Percentiles rank a stretch among this genome's conserved stretches.
These are phyloP conservation scores for Macquaria australasica DNA, from an alignment of 2,113 vertebrate genomes.

Conservation along the genomic window DNA sequence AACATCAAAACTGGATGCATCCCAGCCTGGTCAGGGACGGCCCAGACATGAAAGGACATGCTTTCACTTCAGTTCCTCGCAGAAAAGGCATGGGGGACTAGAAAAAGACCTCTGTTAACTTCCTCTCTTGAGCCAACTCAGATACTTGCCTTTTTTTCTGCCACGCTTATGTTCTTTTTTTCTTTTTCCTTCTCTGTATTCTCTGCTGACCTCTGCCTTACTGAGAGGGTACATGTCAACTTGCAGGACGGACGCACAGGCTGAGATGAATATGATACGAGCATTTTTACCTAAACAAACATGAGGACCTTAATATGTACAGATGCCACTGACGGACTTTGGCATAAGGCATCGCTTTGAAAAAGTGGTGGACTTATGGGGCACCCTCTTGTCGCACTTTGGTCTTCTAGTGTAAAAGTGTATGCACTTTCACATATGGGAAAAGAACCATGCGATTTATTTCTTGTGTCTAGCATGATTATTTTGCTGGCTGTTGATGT, in stretches of 20 bases:
- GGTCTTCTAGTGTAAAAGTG: slow-evolving; percentile 75
- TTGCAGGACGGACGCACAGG: slow-evolving; percentile 54
- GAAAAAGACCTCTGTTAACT: slow-evolving; percentile 58
- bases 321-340: slow-evolving; percentile 56
- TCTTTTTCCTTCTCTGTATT: slow-evolving; percentile 59
- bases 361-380: slow-evolving; percentile 54
- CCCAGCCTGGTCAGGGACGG: slow-evolving; percentile 51
- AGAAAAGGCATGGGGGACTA: slow-evolving; percentile 56
- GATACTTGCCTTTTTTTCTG: slow-evolving; percentile 74
- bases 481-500: slow-evolving; percentile 73
- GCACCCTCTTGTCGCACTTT: slow-evolving; percentile 71
- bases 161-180: slow-evolving; percentile 38
- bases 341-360: slow-evolving; percentile 39
- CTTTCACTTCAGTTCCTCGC: slow-evolving; percentile 42
- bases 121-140: slow-evolving; percentile 70
- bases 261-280: slow-evolving; percentile 42
- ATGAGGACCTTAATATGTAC: slow-evolving; percentile 72
- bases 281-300: slow-evolving; percentile 57
- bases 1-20: slow-evolving; percentile 62
- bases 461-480: slow-evolving; percentile 77
- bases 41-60: slow-evolving; percentile 55
- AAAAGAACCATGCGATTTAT: slow-evolving; percentile 64
- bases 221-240: slow-evolving; percentile 61
- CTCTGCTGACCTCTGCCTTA: slow-evolving; percentile 81
- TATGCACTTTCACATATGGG: slow-evolving; percentile 74